Base-by-base conservation (phyloP, 2,888 invertebrate genomes). In the Opisthograptis luteolata region DNA sequence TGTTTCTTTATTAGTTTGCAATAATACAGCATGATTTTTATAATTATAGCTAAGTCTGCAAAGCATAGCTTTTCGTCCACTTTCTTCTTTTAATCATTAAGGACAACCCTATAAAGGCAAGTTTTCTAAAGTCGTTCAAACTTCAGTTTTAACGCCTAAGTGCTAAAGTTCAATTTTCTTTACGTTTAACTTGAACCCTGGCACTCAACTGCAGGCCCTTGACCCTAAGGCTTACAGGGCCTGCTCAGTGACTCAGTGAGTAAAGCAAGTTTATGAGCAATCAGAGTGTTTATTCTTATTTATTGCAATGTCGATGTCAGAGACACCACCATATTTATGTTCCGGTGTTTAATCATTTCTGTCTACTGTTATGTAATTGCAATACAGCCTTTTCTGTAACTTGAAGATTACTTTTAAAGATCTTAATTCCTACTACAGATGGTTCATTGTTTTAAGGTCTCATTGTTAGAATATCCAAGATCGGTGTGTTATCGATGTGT, bases 191-290 rank as follows among this genome's bases (percentile, higher is more conserved):
- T 24, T 30, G 19, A 36, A 43, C 47, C 40, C 34, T 41, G 14
- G 34, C 32, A 46, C 32, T 36, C 55, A 55, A 56, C 58, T 58
- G 44, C 48, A 53, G 61, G 55, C 52, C 61, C 58, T 61, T 61
- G 61, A 58, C 44, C 61, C 48, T 47, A 51, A 39, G 40, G 19
- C 41, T 14, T 32, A 32, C 39, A 28, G 6, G 27, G 34, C 43
- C 20, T n/a, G n/a, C n/a, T n/a, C n/a, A n/a, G n/a, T n/a, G 41
- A 44, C 36, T 5, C 17, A 14, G 35, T 27, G 13, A 40, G n/a
- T 27, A 39, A 5, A 12, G 39, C 39, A 35, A 51, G 35, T 40
- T 50, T 35, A 51, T 24, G 44, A 34, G 19, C 32, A 14, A 37
- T 35, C 8, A 28, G 17, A 34, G 27, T 27, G 37, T 45, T 48